Conservation (phyloP, 2,113 vertebrate species). For the Cynocephalus volans region DNA sequence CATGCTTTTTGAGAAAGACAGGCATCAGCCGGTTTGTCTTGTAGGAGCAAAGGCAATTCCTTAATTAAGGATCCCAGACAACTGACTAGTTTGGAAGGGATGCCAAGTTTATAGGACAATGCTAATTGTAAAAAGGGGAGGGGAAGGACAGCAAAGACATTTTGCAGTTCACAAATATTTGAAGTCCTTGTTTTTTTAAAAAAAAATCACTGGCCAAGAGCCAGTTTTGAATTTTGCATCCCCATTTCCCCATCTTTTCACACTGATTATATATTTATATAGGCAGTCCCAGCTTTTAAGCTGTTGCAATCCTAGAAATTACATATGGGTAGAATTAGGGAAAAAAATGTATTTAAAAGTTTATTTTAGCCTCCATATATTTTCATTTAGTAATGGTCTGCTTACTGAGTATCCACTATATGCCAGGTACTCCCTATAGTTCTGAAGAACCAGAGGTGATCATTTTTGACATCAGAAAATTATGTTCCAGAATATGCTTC, state of each 20-base stretch:
- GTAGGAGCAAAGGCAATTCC: neutral
- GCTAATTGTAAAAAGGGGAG: neutral
- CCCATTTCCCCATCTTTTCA: neutral
- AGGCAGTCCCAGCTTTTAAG: neutral
- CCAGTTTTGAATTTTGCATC: neutral
- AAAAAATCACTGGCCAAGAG: neutral
- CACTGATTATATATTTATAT: neutral
- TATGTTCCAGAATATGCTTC: conserved; percentile 56
- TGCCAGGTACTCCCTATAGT: neutral
- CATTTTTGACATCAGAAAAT: conserved; percentile 66
- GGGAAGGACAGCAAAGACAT: neutral
- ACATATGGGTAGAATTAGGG: neutral
- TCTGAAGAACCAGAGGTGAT: conserved; percentile 19
- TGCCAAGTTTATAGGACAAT: neutral
- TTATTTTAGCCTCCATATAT: neutral
- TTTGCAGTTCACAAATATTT: conserved; percentile 36
- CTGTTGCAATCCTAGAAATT: neutral
- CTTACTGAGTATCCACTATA: neutral
- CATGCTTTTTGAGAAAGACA: neutral
- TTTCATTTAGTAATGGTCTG: neutral
- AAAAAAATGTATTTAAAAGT: neutral
- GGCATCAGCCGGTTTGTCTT: neutral
- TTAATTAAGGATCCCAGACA: neutral
- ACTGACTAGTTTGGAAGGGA: neutral
- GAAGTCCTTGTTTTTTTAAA: conserved; percentile 26